A percentile compares a stretch with the other conserved stretches of the same genome.
Evolutionary conservation across 2,797 vertebrate genomes (phyloP).

Genomic region (Intellagama lesueurii): DNA sequence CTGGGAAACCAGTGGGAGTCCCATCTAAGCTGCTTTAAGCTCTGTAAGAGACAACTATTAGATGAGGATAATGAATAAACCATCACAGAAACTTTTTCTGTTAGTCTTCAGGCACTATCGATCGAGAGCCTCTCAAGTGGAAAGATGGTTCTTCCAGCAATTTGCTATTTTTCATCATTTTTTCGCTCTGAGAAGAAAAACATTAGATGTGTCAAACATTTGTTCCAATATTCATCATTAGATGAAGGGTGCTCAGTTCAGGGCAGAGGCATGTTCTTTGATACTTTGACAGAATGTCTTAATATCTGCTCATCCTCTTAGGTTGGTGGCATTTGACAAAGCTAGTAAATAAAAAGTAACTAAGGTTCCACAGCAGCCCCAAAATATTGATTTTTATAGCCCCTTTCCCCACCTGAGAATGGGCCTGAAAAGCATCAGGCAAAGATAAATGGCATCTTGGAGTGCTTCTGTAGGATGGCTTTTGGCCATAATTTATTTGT

Average conservation of each 20-base stretch:
- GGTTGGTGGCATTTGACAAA: not conserved
- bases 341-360: not conserved
- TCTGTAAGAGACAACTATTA: not conserved
- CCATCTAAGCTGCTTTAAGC: not conserved
- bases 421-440: not conserved
- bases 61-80: not conserved
- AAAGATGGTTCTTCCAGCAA: not conserved
- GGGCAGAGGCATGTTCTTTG: not conserved
- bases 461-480: not conserved
- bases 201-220: not conserved
- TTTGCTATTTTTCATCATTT: not conserved
- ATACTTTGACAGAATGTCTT: constrained; percentile 8
- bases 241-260: not conserved
- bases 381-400: constrained; percentile 11
- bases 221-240: not conserved
- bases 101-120: not conserved
- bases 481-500: constrained; percentile 5
- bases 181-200: not conserved
- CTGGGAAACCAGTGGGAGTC: not conserved
- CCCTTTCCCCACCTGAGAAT: not conserved
- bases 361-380: not conserved
- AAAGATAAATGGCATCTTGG: not conserved
- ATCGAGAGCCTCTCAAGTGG: not conserved
- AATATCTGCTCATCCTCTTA: not conserved
- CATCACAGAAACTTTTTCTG: not conserved